Percentiles rank a stretch among this genome's conserved stretches.
Conservation (phyloP, 2,113 vertebrate genomes). For the Lophura nycthemera region DNA sequence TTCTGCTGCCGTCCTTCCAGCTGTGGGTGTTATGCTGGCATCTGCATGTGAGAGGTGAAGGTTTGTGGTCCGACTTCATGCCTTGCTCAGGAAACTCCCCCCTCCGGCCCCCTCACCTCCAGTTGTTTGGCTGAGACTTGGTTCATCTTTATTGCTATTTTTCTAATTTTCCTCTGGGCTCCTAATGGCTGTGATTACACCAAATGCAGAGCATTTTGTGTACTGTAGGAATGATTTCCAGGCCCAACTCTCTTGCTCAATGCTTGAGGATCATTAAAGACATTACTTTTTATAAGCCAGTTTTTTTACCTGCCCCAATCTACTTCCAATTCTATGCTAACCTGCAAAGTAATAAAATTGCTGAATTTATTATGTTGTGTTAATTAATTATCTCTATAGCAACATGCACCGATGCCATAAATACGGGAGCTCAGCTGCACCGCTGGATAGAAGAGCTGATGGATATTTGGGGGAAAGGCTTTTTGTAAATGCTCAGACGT, state of each 20-base stretch:
- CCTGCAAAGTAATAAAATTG: constrained; percentile 33
- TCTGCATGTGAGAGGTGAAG: not conserved
- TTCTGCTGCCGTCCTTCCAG: not conserved
- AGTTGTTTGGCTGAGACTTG: not conserved
- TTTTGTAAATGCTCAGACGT: not conserved
- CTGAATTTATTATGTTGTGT: constrained; percentile 51
- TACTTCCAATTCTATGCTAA: constrained; percentile 1
- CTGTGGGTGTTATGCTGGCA: constrained; percentile 8
- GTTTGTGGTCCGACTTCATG: not conserved
- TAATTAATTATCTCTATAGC: constrained; percentile 64
- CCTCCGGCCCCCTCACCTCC: not conserved
- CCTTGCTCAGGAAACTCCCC: not conserved
- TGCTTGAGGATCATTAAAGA: not conserved
- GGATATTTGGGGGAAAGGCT: not conserved
- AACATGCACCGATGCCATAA: constrained; percentile 30
- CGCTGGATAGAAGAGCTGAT: constrained; percentile 7
- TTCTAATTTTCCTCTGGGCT: not conserved
- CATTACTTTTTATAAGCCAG: not conserved
- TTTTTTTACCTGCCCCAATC: not conserved
- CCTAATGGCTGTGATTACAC: constrained; percentile 1
- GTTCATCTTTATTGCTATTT: not conserved
- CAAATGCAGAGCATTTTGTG: not conserved
- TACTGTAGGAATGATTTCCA: not conserved
- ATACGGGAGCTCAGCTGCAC: not conserved
- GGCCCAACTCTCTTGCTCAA: not conserved